Base-by-base conservation (phyloP, 2,797 vertebrate species). In the Artibeus jamaicensis region DNA sequence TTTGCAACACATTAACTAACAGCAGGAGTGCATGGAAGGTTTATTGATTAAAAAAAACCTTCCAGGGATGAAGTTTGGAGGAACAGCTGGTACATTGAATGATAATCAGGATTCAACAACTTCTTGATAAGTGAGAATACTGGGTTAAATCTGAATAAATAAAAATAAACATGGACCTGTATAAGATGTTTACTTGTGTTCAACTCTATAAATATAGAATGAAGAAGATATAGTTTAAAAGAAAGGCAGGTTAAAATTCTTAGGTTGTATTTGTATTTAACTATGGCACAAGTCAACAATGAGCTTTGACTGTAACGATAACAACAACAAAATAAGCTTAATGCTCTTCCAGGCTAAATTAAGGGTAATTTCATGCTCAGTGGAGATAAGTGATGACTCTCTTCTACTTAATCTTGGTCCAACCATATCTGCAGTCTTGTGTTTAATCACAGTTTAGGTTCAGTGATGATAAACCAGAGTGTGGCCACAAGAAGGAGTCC, bases 21-120 rank as follows among this genome's bases (percentile, higher is more conserved):
- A 86, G 42, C 34, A 29, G 21, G 46, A 67, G 24, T 73, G 44
- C 32, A 85, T 29, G 14, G 42, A 79, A 62, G 14, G 48, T 82
- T 90, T 93, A 87, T 89, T 95, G 50, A 76, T 88, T 71, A 92
- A 32, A n/a, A n/a, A n/a, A n/a, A 87, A 39, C 32, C 88, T 76
- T 71, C 16, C 22, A 81, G 44, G 16, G 3, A 50, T 84, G 57
- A 81, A 65, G 26, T 77, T 88, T 34, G 77, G 53, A 97, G 44
- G 46, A 78, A 68, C 4, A 91, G 59, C 9, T 50, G 91, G 24
- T 59, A 53, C 2, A 48, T n/a, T 89, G 29, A 94, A 71, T 91
- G 74, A 86, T 70, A 91, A 94, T 86, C 39, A 94, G 24, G 6
- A 83, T 81, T 78, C 62, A 82, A 57, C 37, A 77, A 70, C 19